Evolutionary conservation across 2,797 vertebrate genomes (phyloP).

Genomic region (Fringilla coelebs): DNA sequence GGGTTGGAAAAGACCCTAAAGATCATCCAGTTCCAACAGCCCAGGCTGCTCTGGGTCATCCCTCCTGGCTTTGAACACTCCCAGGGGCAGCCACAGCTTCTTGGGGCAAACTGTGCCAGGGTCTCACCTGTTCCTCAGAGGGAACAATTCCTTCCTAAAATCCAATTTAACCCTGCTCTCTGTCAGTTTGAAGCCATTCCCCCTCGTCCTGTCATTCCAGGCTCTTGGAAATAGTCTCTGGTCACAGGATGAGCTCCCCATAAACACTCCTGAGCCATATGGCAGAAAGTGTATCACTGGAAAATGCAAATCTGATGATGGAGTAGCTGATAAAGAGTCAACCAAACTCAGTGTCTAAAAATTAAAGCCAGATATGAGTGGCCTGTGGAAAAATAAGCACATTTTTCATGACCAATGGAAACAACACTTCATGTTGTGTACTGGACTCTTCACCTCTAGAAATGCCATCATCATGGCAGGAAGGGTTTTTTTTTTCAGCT

Average conservation of each 20-base stretch:
- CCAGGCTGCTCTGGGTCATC: not conserved
- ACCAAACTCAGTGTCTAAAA: not conserved
- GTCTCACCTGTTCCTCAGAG: accelerated
- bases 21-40: not conserved
- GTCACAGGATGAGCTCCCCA: not conserved
- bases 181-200: not conserved
- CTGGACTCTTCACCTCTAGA: not conserved
- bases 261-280: not conserved
- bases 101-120: not conserved
- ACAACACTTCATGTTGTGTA: not conserved
- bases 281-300: not conserved
- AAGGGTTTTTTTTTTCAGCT: not conserved
- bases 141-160: not conserved
- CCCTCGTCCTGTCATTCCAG: not conserved
- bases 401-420: not conserved
- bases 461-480: not conserved
- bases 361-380: not conserved
- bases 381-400: not conserved
- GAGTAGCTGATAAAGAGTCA: not conserved
- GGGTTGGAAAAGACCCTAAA: not conserved
- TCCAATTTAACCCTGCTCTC: not conserved
- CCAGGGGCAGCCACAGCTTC: not conserved
- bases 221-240: not conserved
- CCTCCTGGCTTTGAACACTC: not conserved
- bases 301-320: not conserved